Percentiles rank a stretch among this genome's conserved stretches.
Conservation (phyloP, 1,140 invertebrate genomes). For the Pseudomyrmex sp. region DNA sequence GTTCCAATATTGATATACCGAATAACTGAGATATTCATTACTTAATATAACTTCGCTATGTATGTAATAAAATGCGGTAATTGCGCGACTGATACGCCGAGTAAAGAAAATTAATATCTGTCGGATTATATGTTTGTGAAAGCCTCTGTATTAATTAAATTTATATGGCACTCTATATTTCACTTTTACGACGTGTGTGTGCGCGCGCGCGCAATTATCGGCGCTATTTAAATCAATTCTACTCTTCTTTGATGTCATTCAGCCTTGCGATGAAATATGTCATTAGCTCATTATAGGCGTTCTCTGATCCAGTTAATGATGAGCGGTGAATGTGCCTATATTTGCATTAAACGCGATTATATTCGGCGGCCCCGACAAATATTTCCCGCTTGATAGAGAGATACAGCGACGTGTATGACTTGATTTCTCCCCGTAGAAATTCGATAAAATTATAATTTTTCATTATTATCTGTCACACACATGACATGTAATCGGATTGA, state of each 20-base stretch:
- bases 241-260: constrained; percentile 41
- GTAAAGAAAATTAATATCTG: constrained; percentile 4
- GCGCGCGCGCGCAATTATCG: constrained; percentile 11
- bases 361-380: background rate
- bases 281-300: constrained; percentile 29
- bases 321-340: background rate
- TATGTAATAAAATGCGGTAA: background rate
- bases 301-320: constrained; percentile 17
- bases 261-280: constrained; percentile 30
- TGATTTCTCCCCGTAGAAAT: background rate
- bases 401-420: background rate
- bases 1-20: background rate
- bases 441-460: background rate
- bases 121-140: constrained; percentile 10
- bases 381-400: background rate
- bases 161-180: constrained; percentile 37
- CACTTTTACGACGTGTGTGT: background rate
- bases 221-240: constrained; percentile 45
- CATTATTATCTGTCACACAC: background rate
- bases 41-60: background rate
- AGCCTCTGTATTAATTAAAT: constrained; percentile 29
- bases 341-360: constrained; percentile 22
- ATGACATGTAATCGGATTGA: too few relatives aligned
- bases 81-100: background rate
- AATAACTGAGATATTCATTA: background rate